phyloP scores from a whole-genome alignment of 2,888 invertebrate species.

The Bedellia somnulentella region DNA sequence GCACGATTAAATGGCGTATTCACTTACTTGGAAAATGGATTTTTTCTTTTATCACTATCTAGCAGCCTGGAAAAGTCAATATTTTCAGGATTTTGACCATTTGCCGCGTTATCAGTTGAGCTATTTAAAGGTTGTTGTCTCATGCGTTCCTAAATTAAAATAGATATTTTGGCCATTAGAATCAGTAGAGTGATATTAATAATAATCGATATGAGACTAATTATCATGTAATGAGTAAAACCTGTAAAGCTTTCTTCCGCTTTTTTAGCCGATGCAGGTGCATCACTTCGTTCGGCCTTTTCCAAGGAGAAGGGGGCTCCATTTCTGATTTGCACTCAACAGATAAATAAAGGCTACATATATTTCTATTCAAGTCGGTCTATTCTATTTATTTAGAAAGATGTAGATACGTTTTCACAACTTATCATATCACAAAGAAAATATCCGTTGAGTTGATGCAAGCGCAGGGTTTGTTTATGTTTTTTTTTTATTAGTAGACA shows the following conservation, averaged over 20 bases:
- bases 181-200: too few species aligned
- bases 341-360: conserved; percentile 4
- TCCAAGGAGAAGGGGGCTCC: conserved; percentile 60
- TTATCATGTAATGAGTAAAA: too few species aligned
- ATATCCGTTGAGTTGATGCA: too few species aligned
- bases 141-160: conserved; percentile 58
- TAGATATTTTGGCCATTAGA: too few species aligned
- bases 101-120: conserved; percentile 18
- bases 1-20: too few species aligned
- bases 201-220: too few species aligned
- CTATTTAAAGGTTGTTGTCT: conserved; percentile 31
- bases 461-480: too few species aligned
- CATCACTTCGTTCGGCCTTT: conserved; percentile 67
- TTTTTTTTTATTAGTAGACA: too few species aligned
- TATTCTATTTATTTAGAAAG: too few species aligned
- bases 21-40: conserved; percentile 73
- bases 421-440: too few species aligned
- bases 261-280: conserved; percentile 74
- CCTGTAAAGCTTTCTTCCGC: conserved; percentile 77
- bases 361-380: conserved; percentile 3
- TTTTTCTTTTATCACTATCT: conserved; percentile 69
- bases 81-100: conserved; percentile 21
- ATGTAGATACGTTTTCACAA: too few species aligned
- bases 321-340: too few species aligned
- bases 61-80: conserved; percentile 49